These are phyloP conservation scores for Rhingia rostrata DNA, from an alignment of 2,888 invertebrate species.

Conservation along the genomic window DNA sequence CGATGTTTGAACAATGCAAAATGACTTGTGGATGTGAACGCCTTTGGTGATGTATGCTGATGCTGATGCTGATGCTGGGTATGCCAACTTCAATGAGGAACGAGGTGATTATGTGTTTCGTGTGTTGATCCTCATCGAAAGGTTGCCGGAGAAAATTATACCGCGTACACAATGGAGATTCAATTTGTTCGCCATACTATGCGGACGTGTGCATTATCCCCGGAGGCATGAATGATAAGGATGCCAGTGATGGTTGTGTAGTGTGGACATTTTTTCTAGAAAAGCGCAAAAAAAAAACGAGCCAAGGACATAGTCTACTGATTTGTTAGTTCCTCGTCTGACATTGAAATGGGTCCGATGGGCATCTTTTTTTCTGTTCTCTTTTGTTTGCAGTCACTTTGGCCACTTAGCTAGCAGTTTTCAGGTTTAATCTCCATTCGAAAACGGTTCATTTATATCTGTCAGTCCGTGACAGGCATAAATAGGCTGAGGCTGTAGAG, in stretches of 20 bases:
- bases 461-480: slow-evolving; percentile 41
- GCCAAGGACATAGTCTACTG: not conserved
- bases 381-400: not conserved
- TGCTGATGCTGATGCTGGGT: not conserved
- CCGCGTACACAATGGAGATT: slow-evolving; percentile 1
- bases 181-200: not conserved
- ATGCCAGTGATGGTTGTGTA: not conserved
- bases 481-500: slow-evolving; percentile 13
- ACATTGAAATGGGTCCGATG: slow-evolving; percentile 15
- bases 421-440: slow-evolving; percentile 10
- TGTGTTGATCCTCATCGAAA: slow-evolving; percentile 24
- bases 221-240: slow-evolving; percentile 28
- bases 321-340: not conserved
- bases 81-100: not conserved
- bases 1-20: slow-evolving; percentile 27
- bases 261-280: not conserved
- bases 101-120: slow-evolving; percentile 37
- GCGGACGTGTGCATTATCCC: slow-evolving; percentile 26
- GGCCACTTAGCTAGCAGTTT: not conserved
- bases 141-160: not conserved
- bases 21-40: slow-evolving; percentile 16
- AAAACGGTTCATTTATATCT: slow-evolving; percentile 42
- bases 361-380: no score
- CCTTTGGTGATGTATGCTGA: not conserved
- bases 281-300: not conserved